Base-by-base conservation (phyloP, 1,140 invertebrate genomes). In the Achroia grisella region DNA sequence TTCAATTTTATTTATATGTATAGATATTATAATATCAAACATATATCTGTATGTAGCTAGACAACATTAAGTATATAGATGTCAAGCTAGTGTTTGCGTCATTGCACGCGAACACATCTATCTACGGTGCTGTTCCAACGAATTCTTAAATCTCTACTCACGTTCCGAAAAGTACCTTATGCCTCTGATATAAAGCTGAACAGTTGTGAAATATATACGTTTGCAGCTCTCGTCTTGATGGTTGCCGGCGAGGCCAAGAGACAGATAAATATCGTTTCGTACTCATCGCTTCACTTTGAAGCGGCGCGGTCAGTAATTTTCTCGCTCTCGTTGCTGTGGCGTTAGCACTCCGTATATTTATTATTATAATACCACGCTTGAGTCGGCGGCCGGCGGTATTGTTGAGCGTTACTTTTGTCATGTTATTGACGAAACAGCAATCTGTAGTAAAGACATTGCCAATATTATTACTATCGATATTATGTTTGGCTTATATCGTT, bases 221-320 rank as follows among this genome's bases (percentile, higher is more conserved):
- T 56, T 56, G 55, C 23, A 42, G 15, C 44, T 34, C 31, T 56
- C 44, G 13, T 51, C 39, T 49, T 66, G 56, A 68, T 68, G 56
- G 58, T 53, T 68, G 59, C 48, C 55, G 60, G 41, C 71, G 68
- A 67, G 62, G 71, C 67, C 71, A 65, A 59, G 65, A 56, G 68
- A 62, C 62, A 66, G 62, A 71, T 75, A 75, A 75, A 68, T 75
- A 75, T 75, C 71, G 60, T 48, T 59, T 59, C 55, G 51, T 57
- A 61, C 57, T 56, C 60, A 50, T 62, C 55, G 57, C 48, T 14
- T 45, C 44, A 36, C 62, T 71, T 66, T 71, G 65, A 68, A 60
- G 59, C 47, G 37, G 42, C 45, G 62, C 65, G 59, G 59, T 49
- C 56, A 56, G 63, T 65, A 65, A 27, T 39, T 27, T 27, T 27